A percentile compares a stretch with the other conserved stretches of the same genome.
phyloP scores from a whole-genome alignment of 2,113 vertebrate species.

The Taurulus bubalis region DNA sequence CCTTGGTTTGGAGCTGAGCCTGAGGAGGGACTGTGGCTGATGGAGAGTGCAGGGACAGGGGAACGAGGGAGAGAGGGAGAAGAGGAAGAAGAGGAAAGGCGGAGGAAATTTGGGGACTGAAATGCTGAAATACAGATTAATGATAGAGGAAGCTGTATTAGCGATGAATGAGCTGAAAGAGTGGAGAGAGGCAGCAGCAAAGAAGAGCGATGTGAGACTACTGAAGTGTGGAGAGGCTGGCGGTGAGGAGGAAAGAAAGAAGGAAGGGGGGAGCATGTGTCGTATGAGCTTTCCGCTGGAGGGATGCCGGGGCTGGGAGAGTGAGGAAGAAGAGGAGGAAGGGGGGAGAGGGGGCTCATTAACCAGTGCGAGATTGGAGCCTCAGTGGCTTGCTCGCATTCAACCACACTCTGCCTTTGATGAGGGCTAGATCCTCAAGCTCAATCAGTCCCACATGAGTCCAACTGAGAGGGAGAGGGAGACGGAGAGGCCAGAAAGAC shows the following conservation, averaged over 20 bases:
- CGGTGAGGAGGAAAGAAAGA: slow-evolving; percentile 39
- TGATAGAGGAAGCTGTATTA: slow-evolving; percentile 41
- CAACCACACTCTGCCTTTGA: slow-evolving; percentile 86
- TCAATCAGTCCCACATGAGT: slow-evolving; percentile 88
- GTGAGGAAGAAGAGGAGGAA: slow-evolving; percentile 51
- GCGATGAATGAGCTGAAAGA: slow-evolving; percentile 41
- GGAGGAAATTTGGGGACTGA: slow-evolving; percentile 24
- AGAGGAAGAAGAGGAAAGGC: slow-evolving; percentile 31
- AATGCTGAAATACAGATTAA: slow-evolving; percentile 48
- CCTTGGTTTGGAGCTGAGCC: slow-evolving; percentile 79
- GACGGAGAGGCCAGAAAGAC: slow-evolving; percentile 49
- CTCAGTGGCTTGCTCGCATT: slow-evolving; percentile 83
- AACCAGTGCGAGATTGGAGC: slow-evolving; percentile 84
- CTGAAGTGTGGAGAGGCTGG: slow-evolving; percentile 46
- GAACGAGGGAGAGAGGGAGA: slow-evolving; percentile 41
- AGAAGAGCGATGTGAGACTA: slow-evolving; percentile 19
- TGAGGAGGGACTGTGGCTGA: slow-evolving; percentile 76
- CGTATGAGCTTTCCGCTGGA: slow-evolving; percentile 50
- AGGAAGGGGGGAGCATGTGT: slow-evolving; percentile 36
- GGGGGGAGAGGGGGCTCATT: slow-evolving; percentile 79
- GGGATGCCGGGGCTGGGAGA: slow-evolving; percentile 47
- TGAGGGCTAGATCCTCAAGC: slow-evolving; percentile 84
- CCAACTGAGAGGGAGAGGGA: slow-evolving; percentile 70
- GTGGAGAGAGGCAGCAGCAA: slow-evolving; percentile 37
- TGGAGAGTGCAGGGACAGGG: slow-evolving; percentile 57